A percentile compares a stretch with the other conserved stretches of the same genome.
phyloP scores from a whole-genome alignment of 1,140 invertebrate species.

The Schlechtendalia chinensis region DNA sequence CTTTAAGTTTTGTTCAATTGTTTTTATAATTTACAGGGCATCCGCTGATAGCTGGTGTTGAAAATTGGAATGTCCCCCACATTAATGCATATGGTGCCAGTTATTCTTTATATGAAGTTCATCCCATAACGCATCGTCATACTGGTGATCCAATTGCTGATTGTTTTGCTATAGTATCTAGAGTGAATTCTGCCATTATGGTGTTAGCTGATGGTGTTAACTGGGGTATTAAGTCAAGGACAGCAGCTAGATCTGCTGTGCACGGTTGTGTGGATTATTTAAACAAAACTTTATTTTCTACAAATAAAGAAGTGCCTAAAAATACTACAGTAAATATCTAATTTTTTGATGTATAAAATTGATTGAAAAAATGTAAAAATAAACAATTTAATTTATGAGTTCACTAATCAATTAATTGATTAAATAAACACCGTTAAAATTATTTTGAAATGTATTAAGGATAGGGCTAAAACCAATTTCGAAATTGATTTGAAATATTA shows the following conservation, averaged over 20 bases:
- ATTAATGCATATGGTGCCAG: slow-evolving; percentile 67
- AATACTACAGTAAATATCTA: slow-evolving; percentile 53
- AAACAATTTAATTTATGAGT: too few species aligned
- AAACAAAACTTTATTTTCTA: slow-evolving; percentile 71
- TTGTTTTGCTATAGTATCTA: slow-evolving; percentile 79
- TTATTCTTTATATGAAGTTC: slow-evolving; percentile 56
- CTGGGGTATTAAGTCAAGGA: slow-evolving; percentile 85
- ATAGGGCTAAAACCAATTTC: too few species aligned
- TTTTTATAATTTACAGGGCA: slow-evolving; percentile 2
- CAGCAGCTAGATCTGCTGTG: slow-evolving; percentile 85
- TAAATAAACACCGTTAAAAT: too few species aligned
- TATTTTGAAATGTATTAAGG: too few species aligned
- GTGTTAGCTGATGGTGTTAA: slow-evolving; percentile 90
- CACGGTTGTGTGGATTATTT: slow-evolving; percentile 84
- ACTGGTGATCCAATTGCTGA: slow-evolving; percentile 89
- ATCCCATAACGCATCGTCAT: slow-evolving; percentile 71
- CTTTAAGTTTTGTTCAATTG: not conserved
- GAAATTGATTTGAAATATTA: too few species aligned
- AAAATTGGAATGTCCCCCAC: slow-evolving; percentile 67
- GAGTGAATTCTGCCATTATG: slow-evolving; percentile 76
- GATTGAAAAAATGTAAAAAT: not conserved
- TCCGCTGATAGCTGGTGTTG: slow-evolving; percentile 60
- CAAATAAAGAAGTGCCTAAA: slow-evolving; percentile 53
- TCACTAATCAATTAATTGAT: too few species aligned
- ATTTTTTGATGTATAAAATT: not conserved